Evolutionary conservation across 2,888 invertebrate genomes (phyloP), one percentile per base, ranked within the genome.

Genomic region (Pteria penguin): DNA sequence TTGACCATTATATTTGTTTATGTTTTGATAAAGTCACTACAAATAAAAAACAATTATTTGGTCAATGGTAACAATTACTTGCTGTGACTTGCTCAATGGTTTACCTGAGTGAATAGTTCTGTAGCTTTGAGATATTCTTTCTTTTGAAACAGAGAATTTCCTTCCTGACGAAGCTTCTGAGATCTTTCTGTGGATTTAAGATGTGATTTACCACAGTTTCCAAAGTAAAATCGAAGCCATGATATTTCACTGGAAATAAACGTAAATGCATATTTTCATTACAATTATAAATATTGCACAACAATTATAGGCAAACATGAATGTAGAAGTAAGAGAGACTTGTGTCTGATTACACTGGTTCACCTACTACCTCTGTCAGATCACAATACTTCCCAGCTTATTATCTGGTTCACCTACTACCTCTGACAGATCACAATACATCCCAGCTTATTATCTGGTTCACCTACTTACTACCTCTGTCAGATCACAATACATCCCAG

Each of bases 71-170:
- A n/a, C n/a, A n/a, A n/a, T n/a, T n/a, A n/a, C n/a, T n/a, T n/a
- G n/a, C n/a, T n/a, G n/a, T n/a, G n/a, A n/a, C n/a, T n/a, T n/a
- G n/a, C n/a, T n/a, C n/a, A n/a, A n/a, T n/a, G n/a, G n/a, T n/a
- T n/a, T 69, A 87, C 88, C 82, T 85, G 32, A 22, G 85, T 87
- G 76, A 90, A 91, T 26, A 73, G 68, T 31, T 78, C 54, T 4
- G 87, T 58, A 24, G 91, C 89, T 18, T 83, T 80, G 31, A 26
- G 58, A 68, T 87, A 89, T 18, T 81, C 58, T 45, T 84, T 87
- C 67, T 79, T 85, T 79, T 89, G 85, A 73, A 89, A 91, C 26
- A 72, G 66, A 33, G 81, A 86, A 70, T 91, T 91, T 3, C 92
- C 92, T 62, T 88, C 86, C 55, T 84, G 85, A 73, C 89, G 88